Evolutionary conservation across 2,113 vertebrate species (phyloP), one percentile per base, ranked within the genome.

Genomic region (Oreotrochilus melanogaster): DNA sequence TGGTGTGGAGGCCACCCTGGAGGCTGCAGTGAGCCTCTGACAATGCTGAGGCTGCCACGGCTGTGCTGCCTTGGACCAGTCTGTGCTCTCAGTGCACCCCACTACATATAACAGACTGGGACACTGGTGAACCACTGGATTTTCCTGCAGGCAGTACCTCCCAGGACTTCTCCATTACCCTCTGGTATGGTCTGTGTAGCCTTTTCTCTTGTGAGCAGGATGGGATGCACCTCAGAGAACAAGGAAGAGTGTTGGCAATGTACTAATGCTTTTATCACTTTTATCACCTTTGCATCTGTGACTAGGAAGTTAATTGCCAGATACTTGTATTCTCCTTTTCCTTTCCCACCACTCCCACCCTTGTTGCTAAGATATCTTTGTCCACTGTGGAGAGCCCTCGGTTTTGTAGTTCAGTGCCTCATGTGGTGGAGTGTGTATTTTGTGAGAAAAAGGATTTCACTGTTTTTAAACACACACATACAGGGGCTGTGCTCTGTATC

Each of bases 341-440:
- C 95, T 97, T 97, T 96, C 96, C 94, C 96, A 96, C 95, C 96
- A 92, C 95, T 96, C 96, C 88, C 95, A 96, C 76, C 86, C 95
- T 84, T 93, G 95, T 97, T 95, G 96, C 95, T 97, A 95, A 97
- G 95, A 97, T 95, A 95, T 96, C 78, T 48, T 88, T 0, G 0
- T 56, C 79, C 96, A 74, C 6, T 88, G 92, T 88, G 67, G 83
- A 94, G 51, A 91, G 91, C 86, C 67, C 80, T 93, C 87, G 86
- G 76, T 37, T 90, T 93, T 89, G 24, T 91, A 81, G 66, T 67
- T 92, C 54, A 11, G 45, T 30, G 57, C 37, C 65, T 92, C 70
- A 25, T 33, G 2, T 14, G 48, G 71, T 15, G 11, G 70, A 60
- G 54, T 0, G 1, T 5, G n/a, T 19, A 31, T 33, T 95, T 65